These are phyloP conservation scores for Drosophila fulvimacula DNA, from an alignment of 2,888 invertebrate species.

Conservation along the genomic window DNA sequence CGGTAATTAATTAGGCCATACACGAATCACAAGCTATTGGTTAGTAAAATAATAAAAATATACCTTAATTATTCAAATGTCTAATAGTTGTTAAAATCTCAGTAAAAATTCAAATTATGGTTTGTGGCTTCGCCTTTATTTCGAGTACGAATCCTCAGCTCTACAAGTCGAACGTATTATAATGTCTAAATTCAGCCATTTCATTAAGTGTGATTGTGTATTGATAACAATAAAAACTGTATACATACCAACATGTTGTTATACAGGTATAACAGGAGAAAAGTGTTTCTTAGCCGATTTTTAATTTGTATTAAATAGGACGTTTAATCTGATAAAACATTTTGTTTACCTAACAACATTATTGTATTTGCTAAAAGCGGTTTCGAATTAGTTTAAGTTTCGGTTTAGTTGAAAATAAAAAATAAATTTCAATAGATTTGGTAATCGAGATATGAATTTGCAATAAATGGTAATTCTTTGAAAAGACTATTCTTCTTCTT, in stretches of 20 bases:
- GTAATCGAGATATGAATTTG: slow-evolving; percentile 16
- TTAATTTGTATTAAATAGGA: background rate
- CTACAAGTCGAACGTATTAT: background rate
- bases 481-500: slow-evolving; percentile 55
- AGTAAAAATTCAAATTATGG: no score
- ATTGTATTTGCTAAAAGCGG: background rate
- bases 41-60: no score
- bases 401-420: slow-evolving; percentile 14
- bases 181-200: background rate
- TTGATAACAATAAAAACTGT: background rate
- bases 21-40: no score
- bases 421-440: slow-evolving; percentile 17
- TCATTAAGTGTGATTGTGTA: background rate
- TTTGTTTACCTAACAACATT: background rate
- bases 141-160: background rate
- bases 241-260: background rate
- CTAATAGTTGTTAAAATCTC: no score
- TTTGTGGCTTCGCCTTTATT: no score
- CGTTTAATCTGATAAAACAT: background rate
- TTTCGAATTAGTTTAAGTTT: background rate
- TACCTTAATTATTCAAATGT: no score
- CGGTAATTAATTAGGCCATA: no score
- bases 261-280: background rate
- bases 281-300: background rate
- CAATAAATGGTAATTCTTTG: slow-evolving; percentile 3